Evolutionary conservation across 2,113 vertebrate genomes (phyloP), one percentile per base, ranked within the genome.

Genomic region (Verasper variegatus): DNA sequence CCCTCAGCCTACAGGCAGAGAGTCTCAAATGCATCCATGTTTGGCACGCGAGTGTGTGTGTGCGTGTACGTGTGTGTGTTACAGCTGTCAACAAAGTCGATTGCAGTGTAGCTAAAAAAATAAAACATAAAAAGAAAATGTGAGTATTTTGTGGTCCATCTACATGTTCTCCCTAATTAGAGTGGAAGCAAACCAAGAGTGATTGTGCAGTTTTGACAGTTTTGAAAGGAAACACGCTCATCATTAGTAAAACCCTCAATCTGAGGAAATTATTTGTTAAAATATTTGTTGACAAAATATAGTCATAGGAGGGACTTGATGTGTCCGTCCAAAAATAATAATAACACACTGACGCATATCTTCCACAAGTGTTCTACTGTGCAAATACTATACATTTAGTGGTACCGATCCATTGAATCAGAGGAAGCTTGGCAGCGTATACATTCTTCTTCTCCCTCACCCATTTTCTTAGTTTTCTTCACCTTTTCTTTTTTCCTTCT

Each of bases 1-100:
- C 84, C 52, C 83, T 79, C 64, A 71, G 81, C 84, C 81, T 74
- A 81, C 35, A 86, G 85, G 78, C 83, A 80, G 13, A 79, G 56
- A 68, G 74, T 81, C 78, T 83, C 54, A 72, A 77, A 88, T 78
- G 84, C 84, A 76, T 67, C 26, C 74, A 74, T 76, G 79, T 60
- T 77, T 69, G 45, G 37, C 83, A 69, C 66, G 54, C 4, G n/a
- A 13, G 54, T 56, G 54, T 55, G 52, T 55, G n/a, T 55, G 52
- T 56, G 54, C 4, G n/a, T 42, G 0, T 15, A n/a, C 35, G 0
- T 60, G 74, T 31, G 71, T 42, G 68, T 15, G 21, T 51, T 51
- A 51, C 47, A 17, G 47, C 15, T 51, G 47, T 51, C 47, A 7
- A 56, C 18, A 31, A 5, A 54, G 55, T 14, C 15, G 20, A 37